Evolutionary conservation across 1,140 invertebrate species (phyloP).

Genomic region (Eurosta solidaginis): DNA sequence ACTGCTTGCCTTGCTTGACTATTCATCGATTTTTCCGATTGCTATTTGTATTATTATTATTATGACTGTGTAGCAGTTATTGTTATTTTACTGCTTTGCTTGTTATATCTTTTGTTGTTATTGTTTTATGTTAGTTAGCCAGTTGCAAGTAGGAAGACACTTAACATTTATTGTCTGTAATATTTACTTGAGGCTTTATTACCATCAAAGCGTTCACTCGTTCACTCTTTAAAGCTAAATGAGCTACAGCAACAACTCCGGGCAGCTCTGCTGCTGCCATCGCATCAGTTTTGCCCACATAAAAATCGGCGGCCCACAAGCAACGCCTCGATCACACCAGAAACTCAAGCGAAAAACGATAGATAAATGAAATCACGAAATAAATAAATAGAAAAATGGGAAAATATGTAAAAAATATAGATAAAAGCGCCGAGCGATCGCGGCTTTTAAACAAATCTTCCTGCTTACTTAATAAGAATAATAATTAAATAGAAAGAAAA

Average conservation of each 20-base stretch:
- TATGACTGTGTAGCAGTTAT: neutral
- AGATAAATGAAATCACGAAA: neutral
- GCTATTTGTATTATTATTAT: neutral
- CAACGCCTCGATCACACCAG: conserved; percentile 21
- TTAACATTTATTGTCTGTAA: conserved; percentile 22
- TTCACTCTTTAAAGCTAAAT: neutral
- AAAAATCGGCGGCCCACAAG: conserved; percentile 18
- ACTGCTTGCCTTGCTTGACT: neutral
- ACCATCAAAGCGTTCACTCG: neutral
- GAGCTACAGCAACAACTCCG: neutral
- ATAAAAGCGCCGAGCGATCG: neutral
- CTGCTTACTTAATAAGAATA: conserved; percentile 25
- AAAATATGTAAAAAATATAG: neutral
- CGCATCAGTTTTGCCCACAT: neutral
- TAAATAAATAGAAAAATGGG: neutral
- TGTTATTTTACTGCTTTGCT: conserved; percentile 18
- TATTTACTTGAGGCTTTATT: conserved; percentile 8
- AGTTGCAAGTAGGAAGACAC: conserved; percentile 23
- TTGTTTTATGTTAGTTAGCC: conserved; percentile 6
- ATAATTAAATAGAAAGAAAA: too few relatives aligned
- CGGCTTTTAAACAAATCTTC: conserved; percentile 9
- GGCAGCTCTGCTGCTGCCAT: neutral
- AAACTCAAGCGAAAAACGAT: neutral
- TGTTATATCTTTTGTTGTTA: neutral
- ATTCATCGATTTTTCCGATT: neutral